Conservation (phyloP, 1,140 invertebrate genomes). For the Brachystomella parvula region DNA sequence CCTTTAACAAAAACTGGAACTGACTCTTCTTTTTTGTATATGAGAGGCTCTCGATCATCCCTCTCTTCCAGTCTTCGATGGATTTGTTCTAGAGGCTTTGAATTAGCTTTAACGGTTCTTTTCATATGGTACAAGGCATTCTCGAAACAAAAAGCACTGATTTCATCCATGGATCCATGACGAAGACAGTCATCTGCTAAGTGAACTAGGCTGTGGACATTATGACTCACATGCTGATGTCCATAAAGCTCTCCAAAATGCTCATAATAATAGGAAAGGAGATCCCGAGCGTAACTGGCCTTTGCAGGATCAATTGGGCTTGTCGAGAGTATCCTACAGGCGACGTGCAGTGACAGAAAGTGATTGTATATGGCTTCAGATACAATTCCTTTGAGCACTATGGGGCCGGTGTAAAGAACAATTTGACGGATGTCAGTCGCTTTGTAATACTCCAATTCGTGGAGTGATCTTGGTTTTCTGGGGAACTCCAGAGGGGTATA, state of each 20-base stretch:
- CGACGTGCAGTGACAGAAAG: slow-evolving; percentile 38
- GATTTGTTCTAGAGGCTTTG: too few species aligned
- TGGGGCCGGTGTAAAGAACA: slow-evolving; percentile 44
- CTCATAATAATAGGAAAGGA: too few species aligned
- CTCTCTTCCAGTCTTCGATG: too few species aligned
- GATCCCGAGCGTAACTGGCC: not conserved
- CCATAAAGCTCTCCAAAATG: not conserved
- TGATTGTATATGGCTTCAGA: slow-evolving; percentile 40
- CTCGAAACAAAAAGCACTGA: not conserved
- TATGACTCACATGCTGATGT: not conserved
- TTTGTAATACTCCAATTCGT: slow-evolving; percentile 45
- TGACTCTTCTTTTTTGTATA: too few species aligned
- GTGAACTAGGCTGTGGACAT: not conserved
- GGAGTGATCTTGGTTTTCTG: slow-evolving; percentile 42
- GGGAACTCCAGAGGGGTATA: slow-evolving; percentile 35
- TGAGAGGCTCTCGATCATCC: too few species aligned
- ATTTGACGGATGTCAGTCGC: slow-evolving; percentile 46
- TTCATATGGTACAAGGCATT: too few species aligned
- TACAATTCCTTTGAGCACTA: slow-evolving; percentile 41
- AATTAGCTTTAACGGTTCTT: too few species aligned
- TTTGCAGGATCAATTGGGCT: not conserved
- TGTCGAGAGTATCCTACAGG: not conserved
- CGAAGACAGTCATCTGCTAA: not conserved
- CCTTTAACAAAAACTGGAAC: too few species aligned
- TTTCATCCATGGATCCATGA: not conserved